Percentiles rank a stretch among this genome's conserved stretches.
Conservation (phyloP, 35 echinoderm and acorn worm species). For the Ophioderma brevispina region DNA sequence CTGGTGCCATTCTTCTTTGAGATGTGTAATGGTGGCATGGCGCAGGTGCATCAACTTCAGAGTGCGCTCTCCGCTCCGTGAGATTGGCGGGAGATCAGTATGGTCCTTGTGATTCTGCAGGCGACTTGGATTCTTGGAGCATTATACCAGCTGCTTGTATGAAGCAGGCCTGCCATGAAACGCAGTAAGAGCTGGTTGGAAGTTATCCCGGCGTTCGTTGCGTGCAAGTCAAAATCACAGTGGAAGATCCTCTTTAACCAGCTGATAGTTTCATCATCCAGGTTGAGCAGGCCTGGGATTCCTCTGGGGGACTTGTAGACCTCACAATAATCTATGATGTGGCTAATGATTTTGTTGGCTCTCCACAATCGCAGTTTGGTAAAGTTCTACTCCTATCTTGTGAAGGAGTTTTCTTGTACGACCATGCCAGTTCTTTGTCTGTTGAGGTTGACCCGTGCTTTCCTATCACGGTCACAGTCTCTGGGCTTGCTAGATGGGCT, state of each 20-base stretch:
- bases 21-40: not conserved
- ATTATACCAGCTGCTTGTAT: slow-evolving; percentile 74
- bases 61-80: not conserved
- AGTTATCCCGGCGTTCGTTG: too few species aligned
- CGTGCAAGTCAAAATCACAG: slow-evolving; percentile 70
- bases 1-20: not conserved
- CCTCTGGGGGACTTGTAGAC: too few species aligned
- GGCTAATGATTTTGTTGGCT: too few species aligned
- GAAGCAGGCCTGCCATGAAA: slow-evolving; percentile 30
- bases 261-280: slow-evolving; percentile 65
- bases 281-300: slow-evolving; percentile 26
- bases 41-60: not conserved
- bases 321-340: too few species aligned
- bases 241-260: slow-evolving; percentile 40
- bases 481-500: too few species aligned
- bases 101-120: too few species aligned
- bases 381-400: too few species aligned
- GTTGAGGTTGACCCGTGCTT: too few species aligned
- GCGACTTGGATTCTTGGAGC: slow-evolving; percentile 61
- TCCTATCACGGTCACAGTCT: too few species aligned
- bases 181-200: slow-evolving; percentile 29
- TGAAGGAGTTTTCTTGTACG: too few species aligned
- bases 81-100: not conserved
- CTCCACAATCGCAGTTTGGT: too few species aligned
- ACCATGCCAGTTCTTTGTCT: too few species aligned